A percentile compares a stretch with the other conserved stretches of the same genome.
Conservation (phyloP, 1,140 invertebrate genomes). For the Drosophila pseudoananassae region DNA sequence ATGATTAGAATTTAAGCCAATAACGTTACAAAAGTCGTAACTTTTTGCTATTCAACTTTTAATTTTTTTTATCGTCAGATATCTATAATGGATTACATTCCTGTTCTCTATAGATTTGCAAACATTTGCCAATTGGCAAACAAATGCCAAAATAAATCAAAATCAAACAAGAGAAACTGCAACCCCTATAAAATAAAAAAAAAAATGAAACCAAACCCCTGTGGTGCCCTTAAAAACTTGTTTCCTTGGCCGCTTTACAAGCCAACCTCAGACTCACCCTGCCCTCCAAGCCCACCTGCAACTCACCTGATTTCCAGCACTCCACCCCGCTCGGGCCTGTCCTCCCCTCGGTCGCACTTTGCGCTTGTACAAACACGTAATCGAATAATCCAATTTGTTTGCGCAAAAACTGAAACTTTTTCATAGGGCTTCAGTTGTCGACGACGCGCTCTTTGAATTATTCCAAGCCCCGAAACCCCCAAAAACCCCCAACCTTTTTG, state of each 20-base stretch:
- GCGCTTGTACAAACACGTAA: slow-evolving; percentile 76
- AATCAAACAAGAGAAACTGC: slow-evolving; percentile 40
- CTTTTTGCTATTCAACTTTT: neutral
- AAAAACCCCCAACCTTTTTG: slow-evolving; percentile 13
- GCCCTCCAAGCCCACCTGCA: neutral
- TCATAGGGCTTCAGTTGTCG: slow-evolving; percentile 73
- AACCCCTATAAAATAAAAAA: slow-evolving; percentile 26
- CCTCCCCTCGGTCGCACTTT: slow-evolving; percentile 18
- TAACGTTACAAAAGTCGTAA: too few species aligned
- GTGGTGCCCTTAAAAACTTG: slow-evolving; percentile 63
- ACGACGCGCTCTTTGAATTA: slow-evolving; percentile 29
- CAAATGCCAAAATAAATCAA: slow-evolving; percentile 61
- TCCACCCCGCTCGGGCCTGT: neutral
- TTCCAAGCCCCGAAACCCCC: slow-evolving; percentile 12
- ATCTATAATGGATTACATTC: slow-evolving; percentile 41
- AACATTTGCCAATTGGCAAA: slow-evolving; percentile 70
- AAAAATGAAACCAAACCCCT: slow-evolving; percentile 31
- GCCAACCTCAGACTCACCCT: slow-evolving; percentile 33
- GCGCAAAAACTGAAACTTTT: slow-evolving; percentile 80
- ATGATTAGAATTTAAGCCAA: neutral
- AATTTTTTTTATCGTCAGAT: neutral
- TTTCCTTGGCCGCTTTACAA: slow-evolving; percentile 71
- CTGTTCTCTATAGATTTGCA: slow-evolving; percentile 32
- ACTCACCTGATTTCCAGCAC: slow-evolving; percentile 9
- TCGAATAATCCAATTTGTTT: slow-evolving; percentile 83